A percentile compares a stretch with the other conserved stretches of the same genome.
phyloP scores from a whole-genome alignment of 2,888 invertebrate genomes.

The Drosophila testacea region DNA sequence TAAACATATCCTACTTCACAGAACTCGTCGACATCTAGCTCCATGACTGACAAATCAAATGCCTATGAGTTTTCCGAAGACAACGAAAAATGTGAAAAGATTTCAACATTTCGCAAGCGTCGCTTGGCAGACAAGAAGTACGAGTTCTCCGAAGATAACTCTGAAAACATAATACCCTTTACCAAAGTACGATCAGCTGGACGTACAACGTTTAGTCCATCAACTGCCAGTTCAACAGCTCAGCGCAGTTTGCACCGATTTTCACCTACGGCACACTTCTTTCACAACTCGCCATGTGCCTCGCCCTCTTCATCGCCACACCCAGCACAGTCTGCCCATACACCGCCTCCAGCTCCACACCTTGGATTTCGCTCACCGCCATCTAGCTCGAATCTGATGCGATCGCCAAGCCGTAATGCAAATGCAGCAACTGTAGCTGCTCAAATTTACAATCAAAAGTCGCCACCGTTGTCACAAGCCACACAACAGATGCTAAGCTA shows the following conservation, averaged over 20 bases:
- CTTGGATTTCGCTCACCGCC: slow-evolving; percentile 83
- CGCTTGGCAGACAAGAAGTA: slow-evolving; percentile 96
- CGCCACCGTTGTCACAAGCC: slow-evolving; percentile 81
- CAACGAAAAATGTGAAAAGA: slow-evolving; percentile 92
- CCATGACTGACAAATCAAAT: slow-evolving; percentile 86
- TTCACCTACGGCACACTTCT: slow-evolving; percentile 79
- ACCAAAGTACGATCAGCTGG: slow-evolving; percentile 83
- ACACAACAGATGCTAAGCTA: slow-evolving; percentile 83
- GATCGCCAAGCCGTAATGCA: slow-evolving; percentile 82
- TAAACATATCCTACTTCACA: slow-evolving; percentile 14
- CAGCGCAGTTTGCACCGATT: slow-evolving; percentile 72
- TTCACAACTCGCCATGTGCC: slow-evolving; percentile 84
- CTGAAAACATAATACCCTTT: slow-evolving; percentile 87
- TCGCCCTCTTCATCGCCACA: slow-evolving; percentile 85
- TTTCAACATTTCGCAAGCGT: slow-evolving; percentile 93
- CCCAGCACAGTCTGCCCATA: slow-evolving; percentile 67
- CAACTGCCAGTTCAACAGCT: slow-evolving; percentile 48
- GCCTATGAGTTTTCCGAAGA: slow-evolving; percentile 95
- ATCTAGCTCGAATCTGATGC: slow-evolving; percentile 75
- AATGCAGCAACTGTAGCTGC: slow-evolving; percentile 62
- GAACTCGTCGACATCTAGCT: slow-evolving; percentile 84
- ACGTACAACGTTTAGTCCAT: slow-evolving; percentile 52
- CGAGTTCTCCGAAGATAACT: slow-evolving; percentile 93
- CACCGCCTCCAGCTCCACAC: slow-evolving; percentile 62
- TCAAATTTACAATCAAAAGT: slow-evolving; percentile 77